Percentiles rank a stretch among this genome's conserved stretches.
Evolutionary conservation across 1,140 invertebrate species (phyloP).

Genomic region (Heliconius himera): DNA sequence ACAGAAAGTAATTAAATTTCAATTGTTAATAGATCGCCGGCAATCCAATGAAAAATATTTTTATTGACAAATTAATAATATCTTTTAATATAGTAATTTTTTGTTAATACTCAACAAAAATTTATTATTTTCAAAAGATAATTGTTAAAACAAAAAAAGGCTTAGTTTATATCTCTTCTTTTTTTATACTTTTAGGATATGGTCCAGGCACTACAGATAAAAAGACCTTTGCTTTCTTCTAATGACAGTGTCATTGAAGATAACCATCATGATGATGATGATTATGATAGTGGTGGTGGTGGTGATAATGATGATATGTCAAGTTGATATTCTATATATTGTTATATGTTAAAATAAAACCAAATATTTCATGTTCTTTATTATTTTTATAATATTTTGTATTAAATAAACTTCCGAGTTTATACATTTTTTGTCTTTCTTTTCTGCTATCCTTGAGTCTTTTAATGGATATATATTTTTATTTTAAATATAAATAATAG

Average conservation of each 20-base stretch:
- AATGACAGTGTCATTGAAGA: not conserved
- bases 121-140: no score
- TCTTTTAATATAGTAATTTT: no score
- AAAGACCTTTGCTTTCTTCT: slow-evolving; percentile 32
- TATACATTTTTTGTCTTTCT: not conserved
- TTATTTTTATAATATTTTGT: not conserved
- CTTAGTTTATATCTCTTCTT: slow-evolving; percentile 9
- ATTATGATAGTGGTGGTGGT: not conserved
- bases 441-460: not conserved
- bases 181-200: slow-evolving; percentile 51
- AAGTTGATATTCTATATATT: not conserved
- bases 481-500: not conserved
- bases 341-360: not conserved
- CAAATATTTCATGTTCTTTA: not conserved
- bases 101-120: no score
- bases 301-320: not conserved
- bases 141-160: not conserved
- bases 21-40: no score
- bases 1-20: no score
- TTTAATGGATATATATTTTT: not conserved
- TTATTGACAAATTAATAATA: no score
- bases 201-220: slow-evolving; percentile 50
- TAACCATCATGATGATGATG: not conserved
- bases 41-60: no score
- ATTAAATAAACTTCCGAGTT: not conserved